Conservation (phyloP, 2,113 vertebrate species). For the Plectropomus leopardus region DNA sequence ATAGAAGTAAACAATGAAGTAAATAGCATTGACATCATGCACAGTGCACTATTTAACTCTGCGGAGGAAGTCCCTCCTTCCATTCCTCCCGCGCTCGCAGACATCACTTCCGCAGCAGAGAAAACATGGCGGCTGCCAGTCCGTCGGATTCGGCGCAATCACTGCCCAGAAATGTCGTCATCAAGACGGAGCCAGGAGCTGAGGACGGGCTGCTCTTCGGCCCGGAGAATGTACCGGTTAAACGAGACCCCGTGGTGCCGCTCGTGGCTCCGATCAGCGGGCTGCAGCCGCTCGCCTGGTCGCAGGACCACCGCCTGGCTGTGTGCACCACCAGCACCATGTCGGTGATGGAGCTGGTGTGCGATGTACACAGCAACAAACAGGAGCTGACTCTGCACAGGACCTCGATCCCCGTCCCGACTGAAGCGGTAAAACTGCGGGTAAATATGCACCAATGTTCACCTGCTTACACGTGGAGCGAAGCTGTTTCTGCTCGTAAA, state of each 20-base stretch:
- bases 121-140: constrained; percentile 83
- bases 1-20: no score
- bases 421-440: constrained; percentile 82
- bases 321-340: constrained; percentile 90
- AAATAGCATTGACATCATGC: neutral
- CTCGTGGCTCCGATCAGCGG: constrained; percentile 90
- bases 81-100: neutral
- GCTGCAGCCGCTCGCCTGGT: constrained; percentile 92
- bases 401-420: constrained; percentile 89
- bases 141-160: constrained; percentile 1
- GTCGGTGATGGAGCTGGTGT: constrained; percentile 91
- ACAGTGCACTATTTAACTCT: constrained; percentile 1
- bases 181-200: constrained; percentile 66
- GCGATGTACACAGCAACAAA: constrained; percentile 88
- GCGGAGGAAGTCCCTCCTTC: constrained; percentile 58
- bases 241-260: constrained; percentile 88
- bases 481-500: neutral
- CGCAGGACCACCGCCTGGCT: constrained; percentile 93
- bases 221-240: constrained; percentile 66
- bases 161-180: neutral
- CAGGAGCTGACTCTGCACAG: constrained; percentile 91
- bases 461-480: accelerated
- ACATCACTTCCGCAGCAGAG: constrained; percentile 73
- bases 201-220: constrained; percentile 29
- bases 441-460: constrained; percentile 72